These are phyloP conservation scores for Palythoa heliodiscus DNA, from an alignment of 92 coral and sea anemone genomes.

Conservation along the genomic window DNA sequence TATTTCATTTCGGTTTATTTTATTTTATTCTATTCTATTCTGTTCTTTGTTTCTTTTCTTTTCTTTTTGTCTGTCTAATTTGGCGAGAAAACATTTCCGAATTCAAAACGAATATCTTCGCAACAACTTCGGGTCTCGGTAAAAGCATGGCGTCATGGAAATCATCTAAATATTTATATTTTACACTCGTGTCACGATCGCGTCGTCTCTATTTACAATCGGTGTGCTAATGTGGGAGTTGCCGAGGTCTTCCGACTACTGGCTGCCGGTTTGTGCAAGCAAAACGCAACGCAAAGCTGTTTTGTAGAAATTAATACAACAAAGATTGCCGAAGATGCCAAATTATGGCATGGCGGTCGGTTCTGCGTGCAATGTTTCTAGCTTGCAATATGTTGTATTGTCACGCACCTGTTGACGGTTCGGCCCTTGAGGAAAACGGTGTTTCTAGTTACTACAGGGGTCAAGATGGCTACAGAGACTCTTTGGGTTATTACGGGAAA, in stretches of 20 bases:
- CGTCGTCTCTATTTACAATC: constrained; percentile 30
- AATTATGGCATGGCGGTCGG: constrained; percentile 37
- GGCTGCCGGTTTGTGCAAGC: neutral
- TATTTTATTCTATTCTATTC: too few species aligned
- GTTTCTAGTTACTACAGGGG: constrained; percentile 25
- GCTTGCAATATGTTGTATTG: constrained; percentile 4
- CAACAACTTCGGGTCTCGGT: constrained; percentile 25
- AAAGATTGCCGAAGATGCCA: constrained; percentile 35
- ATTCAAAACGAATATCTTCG: constrained; percentile 1
- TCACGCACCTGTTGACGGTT: constrained; percentile 1
- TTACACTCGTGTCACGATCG: constrained; percentile 15
- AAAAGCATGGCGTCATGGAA: constrained; percentile 31
- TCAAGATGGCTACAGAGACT: constrained; percentile 4
- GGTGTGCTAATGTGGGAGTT: constrained; percentile 32
- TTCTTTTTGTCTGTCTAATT: neutral
- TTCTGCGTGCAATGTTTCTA: constrained; percentile 27
- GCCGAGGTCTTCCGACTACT: neutral
- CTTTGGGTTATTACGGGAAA: neutral
- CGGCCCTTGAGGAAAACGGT: constrained; percentile 8
- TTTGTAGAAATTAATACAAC: neutral
- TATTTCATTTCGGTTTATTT: too few species aligned
- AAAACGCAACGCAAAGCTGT: neutral
- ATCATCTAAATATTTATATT: constrained; percentile 27
- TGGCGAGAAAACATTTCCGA: neutral
- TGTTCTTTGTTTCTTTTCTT: too few species aligned